Evolutionary conservation across 2,888 invertebrate genomes (phyloP), one percentile per base, ranked within the genome.

Genomic region (Ormyrus labotus): DNA sequence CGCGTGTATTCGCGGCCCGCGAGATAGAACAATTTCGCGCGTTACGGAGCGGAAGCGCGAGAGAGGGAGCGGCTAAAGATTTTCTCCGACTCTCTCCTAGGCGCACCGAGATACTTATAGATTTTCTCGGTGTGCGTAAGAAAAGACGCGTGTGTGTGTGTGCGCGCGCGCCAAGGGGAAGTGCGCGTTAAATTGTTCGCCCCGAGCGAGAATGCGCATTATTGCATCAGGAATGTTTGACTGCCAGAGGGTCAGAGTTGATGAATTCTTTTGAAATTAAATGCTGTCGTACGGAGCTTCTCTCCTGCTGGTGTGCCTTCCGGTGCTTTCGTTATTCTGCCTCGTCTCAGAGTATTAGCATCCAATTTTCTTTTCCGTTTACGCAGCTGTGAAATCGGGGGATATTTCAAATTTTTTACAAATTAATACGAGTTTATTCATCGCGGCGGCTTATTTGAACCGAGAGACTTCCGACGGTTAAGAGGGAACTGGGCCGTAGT

Each of bases 181-280:
- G 61, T 53, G 61, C 68, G 61, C 55, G 53, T 34, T 34, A 34
- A 34, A 34, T 34, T 34, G 34, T 34, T 34, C 13, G 65, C 8
- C 50, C 58, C 45, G 63, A 57, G 4, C 45, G 51, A 57, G 69
- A 76, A 69, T 61, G 61, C 68, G 61, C 55, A 47, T 61, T 69
- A 69, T 76, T 69, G 76, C 68, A 69, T 69, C 53, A 53, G 19
- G 74, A 50, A 65, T 75, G 68, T 75, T 75, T 45, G 67, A 60
- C 60, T 75, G 67, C 60, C 6, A 51, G 45, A 2, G 34, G 45
- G 2, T 6, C n/a, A 55, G 45, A 71, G 51, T 73, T 74, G 58
- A 57, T 58, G 74, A 58, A 67, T 74, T 58, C 50, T 74, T 74
- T 67, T 34, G 45, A 75, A 75, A 67, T 68, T 68, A 51, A 51